Conservation (phyloP, 2,888 invertebrate genomes). For the Eulithis testata region DNA sequence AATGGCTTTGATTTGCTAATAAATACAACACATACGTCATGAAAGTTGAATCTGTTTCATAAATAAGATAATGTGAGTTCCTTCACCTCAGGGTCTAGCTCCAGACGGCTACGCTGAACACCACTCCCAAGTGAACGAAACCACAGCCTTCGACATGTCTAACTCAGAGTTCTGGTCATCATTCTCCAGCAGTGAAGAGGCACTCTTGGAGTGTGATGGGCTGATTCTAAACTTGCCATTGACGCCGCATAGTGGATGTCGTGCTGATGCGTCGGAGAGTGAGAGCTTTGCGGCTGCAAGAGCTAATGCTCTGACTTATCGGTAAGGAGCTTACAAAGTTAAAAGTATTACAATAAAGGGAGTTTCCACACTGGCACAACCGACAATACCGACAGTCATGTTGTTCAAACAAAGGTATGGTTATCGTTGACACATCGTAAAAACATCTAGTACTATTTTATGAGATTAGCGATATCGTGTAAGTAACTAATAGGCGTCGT, state of each 20-base stretch:
- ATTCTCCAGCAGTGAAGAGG: constrained; percentile 92
- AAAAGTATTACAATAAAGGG: no score
- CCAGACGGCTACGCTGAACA: constrained; percentile 88
- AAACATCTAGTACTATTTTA: no score
- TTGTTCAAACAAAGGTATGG: no score
- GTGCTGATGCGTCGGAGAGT: constrained; percentile 60
- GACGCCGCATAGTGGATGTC: constrained; percentile 86
- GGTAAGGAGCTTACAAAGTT: constrained; percentile 62
- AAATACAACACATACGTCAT: no score
- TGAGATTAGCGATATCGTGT: no score
- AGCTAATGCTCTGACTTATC: constrained; percentile 87
- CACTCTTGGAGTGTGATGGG: constrained; percentile 89
- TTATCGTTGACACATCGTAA: no score
- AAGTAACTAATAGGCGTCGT: no score
- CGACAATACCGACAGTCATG: no score
- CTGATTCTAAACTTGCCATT: constrained; percentile 89
- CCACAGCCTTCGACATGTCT: constrained; percentile 87
- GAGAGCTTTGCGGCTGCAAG: constrained; percentile 80
- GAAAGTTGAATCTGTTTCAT: no score
- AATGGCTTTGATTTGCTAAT: no score
- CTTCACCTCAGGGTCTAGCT: constrained; percentile 71
- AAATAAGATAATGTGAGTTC: no score
- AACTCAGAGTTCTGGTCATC: constrained; percentile 93
- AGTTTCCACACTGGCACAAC: no score
- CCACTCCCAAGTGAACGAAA: constrained; percentile 86